These are phyloP conservation scores for Petrosia ficiformis DNA, from an alignment of 37 sponge, comb jelly and placozoan species.

Conservation along the genomic window DNA sequence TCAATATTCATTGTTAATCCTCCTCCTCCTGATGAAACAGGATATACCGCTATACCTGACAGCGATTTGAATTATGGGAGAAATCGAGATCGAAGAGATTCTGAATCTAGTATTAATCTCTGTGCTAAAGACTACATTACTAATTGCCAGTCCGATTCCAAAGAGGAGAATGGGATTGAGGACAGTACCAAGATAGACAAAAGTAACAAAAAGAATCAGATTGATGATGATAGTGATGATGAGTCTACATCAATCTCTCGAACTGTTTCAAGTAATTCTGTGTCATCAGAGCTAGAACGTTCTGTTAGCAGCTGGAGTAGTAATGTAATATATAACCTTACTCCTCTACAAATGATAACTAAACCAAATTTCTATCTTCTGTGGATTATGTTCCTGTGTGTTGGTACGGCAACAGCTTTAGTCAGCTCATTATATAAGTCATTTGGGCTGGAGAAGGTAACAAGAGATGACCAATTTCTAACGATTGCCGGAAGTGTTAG, in stretches of 20 bases:
- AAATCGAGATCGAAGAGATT: background rate
- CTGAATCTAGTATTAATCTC: background rate
- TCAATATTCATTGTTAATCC: slow-evolving; percentile 67
- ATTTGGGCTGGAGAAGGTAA: slow-evolving; percentile 31
- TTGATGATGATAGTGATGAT: background rate
- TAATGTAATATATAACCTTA: slow-evolving; percentile 32
- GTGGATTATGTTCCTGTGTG: slow-evolving; percentile 71
- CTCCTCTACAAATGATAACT: slow-evolving; percentile 63
- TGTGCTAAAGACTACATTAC: background rate
- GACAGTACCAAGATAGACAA: background rate
- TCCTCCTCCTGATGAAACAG: slow-evolving; percentile 3
- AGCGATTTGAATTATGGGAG: background rate
- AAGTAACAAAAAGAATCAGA: background rate
- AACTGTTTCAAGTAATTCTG: background rate
- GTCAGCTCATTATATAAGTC: slow-evolving; percentile 64
- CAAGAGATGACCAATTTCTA: slow-evolving; percentile 65
- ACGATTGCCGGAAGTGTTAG: slow-evolving; percentile 50
- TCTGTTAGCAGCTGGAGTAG: slow-evolving; percentile 9
- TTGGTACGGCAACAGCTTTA: slow-evolving; percentile 45
- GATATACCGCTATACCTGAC: background rate
- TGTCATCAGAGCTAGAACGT: background rate
- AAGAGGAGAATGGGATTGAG: background rate
- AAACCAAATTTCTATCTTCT: slow-evolving; percentile 71
- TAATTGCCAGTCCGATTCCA: background rate
- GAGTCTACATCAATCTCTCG: background rate